Evolutionary conservation across 2,797 vertebrate genomes (phyloP), one percentile per base, ranked within the genome.

Genomic region (Basileuterus tristriatus): DNA sequence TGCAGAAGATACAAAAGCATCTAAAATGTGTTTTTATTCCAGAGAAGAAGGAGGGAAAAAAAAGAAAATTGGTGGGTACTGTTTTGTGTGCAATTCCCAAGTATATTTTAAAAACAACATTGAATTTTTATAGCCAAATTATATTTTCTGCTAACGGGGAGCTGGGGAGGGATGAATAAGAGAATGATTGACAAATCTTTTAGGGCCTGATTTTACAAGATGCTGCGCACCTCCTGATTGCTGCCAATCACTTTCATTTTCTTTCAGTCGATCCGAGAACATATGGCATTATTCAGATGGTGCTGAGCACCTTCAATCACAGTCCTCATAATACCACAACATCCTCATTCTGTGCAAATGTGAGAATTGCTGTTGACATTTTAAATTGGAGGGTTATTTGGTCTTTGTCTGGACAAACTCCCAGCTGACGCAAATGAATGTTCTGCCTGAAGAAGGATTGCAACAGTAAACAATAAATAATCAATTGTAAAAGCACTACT

Each of bases 231-330:
- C 94, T 96, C 95, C 76, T 91, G 96, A 97, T 95, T 95, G 95
- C 93, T 96, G 95, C 95, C 92, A 92, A 90, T 96, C 94, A 96
- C 72, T 95, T 97, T 85, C 83, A 88, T 96, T 96, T 96, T 64
- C 87, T 93, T 96, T 96, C 89, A 91, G 83, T 91, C 12, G 26
- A 94, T 96, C 85, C 0, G 52, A 92, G 92, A 96, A 95, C 94
- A 96, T 97, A 96, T 95, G 95, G 94, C 95, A 95, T 95, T 96
- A 96, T 97, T 97, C 91, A 96, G 92, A 96, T 95, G 96, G 95
- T 96, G 94, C 92, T 97, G 94, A 96, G 94, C 94, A 89, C 95
- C 96, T 96, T 96, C 91, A 96, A 43, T 94, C 87, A 94, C 86
- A 97, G 89, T 92, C 84, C 67, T 87, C 71, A 77, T 95, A 96